Evolutionary conservation across 2,888 invertebrate genomes (phyloP).

Genomic region (Lycaena phlaeas): DNA sequence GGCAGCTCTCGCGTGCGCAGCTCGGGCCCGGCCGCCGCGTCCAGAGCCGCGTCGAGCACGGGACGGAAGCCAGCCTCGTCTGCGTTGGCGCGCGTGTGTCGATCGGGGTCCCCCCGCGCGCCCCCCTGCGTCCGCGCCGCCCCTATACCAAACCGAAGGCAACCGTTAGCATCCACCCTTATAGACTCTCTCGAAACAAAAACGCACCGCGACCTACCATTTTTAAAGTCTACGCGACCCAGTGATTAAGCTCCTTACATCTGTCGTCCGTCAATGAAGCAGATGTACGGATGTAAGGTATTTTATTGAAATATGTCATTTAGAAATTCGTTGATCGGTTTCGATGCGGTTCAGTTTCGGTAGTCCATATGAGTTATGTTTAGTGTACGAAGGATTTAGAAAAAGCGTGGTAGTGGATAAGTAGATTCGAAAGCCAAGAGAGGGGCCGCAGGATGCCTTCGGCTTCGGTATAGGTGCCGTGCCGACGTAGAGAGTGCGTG

Average conservation of each 20-base stretch:
- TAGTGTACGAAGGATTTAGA: conserved; percentile 23
- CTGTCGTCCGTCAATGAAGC: neutral
- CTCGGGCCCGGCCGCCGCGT: conserved; percentile 31
- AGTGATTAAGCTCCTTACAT: too few relatives aligned
- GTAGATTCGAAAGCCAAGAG: conserved; percentile 27
- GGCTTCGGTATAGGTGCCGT: conserved; percentile 47
- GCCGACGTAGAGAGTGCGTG: conserved; percentile 35
- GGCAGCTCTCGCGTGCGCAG: conserved; percentile 35
- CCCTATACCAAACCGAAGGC: conserved; percentile 90
- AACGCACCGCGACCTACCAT: conserved; percentile 1
- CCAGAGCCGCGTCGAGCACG: conserved; percentile 70
- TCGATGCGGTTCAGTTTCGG: conserved; percentile 7
- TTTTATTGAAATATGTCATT: neutral
- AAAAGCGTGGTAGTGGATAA: conserved; percentile 27
- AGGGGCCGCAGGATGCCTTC: conserved; percentile 57
- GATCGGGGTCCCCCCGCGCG: conserved; percentile 39
- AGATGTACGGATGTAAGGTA: neutral
- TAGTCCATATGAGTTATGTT: conserved; percentile 9
- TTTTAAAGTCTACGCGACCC: too few relatives aligned
- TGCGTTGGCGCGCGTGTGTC: conserved; percentile 62
- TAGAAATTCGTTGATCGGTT: neutral
- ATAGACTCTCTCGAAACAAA: conserved; percentile 3
- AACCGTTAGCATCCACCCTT: conserved; percentile 55
- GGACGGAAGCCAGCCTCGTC: conserved; percentile 81
- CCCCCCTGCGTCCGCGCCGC: conserved; percentile 38